Evolutionary conservation across 2,888 invertebrate species (phyloP), one percentile per base, ranked within the genome.

Genomic region (Drosophila kuntzei): DNA sequence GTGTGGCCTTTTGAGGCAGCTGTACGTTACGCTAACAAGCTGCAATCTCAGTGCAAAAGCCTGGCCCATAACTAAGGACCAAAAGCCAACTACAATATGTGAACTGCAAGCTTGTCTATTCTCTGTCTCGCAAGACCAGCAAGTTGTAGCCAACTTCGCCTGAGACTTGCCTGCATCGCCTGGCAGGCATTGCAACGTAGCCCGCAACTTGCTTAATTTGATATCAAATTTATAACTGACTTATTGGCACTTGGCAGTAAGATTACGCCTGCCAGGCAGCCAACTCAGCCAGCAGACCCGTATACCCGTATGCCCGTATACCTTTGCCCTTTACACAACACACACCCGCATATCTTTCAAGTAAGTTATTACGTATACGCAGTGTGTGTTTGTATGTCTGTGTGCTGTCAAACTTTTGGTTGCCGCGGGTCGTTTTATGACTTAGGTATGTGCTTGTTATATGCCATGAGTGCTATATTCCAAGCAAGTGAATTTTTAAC

Each of bases 171-270:
- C 39, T 60, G 47, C 60, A 47, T 20, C 39, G 59, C 8, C 37
- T 14, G 59, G 46, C 20, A 14, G 22, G 32, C 18, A 36, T 43
- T 41, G 39, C 54, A 73, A 51, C 57, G 59, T 12, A 53, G 65
- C 58, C 63, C 64, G 67, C 65, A 80, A 69, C 74, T 74, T 82
- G 71, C 80, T 82, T 87, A 87, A 87, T 87, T 83, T 76, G 73
- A 87, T 75, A 83, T 86, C 79, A 89, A 86, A 89, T 89, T 86
- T 89, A 89, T 87, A 86, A 85, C 82, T 80, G 86, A 87, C 89
- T 87, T 89, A 89, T 86, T 85, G 88, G 80, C 89, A 87, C 69
- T 87, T 81, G 83, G 87, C 77, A 79, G 71, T 66, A 64, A 77
- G 78, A 82, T 85, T 87, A 79, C 76, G 87, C 77, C 80, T 65